phyloP scores from a whole-genome alignment of 1,140 invertebrate species.

The Myzus persicae region DNA sequence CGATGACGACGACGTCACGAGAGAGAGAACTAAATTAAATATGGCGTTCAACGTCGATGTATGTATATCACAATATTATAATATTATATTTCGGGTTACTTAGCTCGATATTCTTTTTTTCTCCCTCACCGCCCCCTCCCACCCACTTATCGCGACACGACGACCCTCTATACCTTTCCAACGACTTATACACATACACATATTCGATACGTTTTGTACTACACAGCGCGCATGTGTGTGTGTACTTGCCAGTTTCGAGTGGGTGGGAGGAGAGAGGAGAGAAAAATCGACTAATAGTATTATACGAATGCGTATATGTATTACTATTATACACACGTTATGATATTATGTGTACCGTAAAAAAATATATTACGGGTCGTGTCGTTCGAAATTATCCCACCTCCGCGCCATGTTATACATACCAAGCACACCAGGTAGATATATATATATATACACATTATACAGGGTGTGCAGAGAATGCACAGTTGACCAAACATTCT shows the following conservation, averaged over 20 bases:
- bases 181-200: background rate
- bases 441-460: background rate
- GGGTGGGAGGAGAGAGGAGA: background rate
- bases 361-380: background rate
- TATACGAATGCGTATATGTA: constrained; percentile 1
- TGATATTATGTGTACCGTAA: background rate
- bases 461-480: background rate
- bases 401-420: background rate
- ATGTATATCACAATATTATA: background rate
- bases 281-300: constrained; percentile 30
- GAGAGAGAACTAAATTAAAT: constrained; percentile 40
- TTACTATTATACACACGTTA: background rate
- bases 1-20: constrained; percentile 1
- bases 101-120: constrained; percentile 4
- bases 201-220: background rate
- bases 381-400: background rate
- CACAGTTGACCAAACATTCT: background rate
- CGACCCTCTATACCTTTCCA: constrained; percentile 20
- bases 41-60: constrained; percentile 26
- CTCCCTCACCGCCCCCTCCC: background rate
- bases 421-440: background rate
- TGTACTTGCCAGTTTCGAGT: background rate
- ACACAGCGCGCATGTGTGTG: background rate
- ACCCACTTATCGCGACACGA: background rate
- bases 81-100: constrained; percentile 11